Evolutionary conservation across 2,113 vertebrate species (phyloP).

Genomic region (Dinomys branickii): DNA sequence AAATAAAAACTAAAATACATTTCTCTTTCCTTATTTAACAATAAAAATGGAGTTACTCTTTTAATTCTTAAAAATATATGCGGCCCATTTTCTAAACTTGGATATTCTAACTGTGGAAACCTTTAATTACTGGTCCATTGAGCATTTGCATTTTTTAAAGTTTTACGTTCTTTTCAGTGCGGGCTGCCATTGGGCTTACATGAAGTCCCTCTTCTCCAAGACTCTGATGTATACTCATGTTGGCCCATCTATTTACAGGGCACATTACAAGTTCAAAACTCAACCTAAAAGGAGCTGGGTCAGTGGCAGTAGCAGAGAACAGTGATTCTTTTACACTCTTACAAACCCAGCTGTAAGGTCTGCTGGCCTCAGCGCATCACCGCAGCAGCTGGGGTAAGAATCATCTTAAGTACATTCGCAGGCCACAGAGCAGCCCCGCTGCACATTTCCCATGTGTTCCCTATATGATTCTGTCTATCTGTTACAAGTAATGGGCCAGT

Average conservation of each 20-base stretch:
- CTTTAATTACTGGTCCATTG: neutral
- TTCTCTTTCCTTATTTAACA: neutral
- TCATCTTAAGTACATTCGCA: neutral
- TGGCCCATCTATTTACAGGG: neutral
- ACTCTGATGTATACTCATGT: neutral
- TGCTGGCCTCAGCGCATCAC: neutral
- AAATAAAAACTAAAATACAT: constrained; percentile 31
- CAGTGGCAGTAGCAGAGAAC: neutral
- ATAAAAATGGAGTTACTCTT: neutral
- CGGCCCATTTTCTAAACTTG: neutral
- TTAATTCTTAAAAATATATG: neutral
- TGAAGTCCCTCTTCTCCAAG: neutral
- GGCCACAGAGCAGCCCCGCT: neutral
- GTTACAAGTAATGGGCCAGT: no score
- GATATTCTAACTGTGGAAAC: neutral
- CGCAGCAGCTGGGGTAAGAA: neutral
- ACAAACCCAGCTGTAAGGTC: neutral
- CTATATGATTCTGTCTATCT: neutral
- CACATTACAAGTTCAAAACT: constrained; percentile 14
- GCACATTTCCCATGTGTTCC: neutral
- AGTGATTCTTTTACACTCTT: neutral
- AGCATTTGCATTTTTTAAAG: neutral
- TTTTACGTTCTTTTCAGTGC: neutral
- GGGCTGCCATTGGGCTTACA: neutral
- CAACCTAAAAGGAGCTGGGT: neutral